A percentile compares a stretch with the other conserved stretches of the same genome.
phyloP scores from a whole-genome alignment of 1,140 invertebrate species.

The Portunus trituberculatus region DNA sequence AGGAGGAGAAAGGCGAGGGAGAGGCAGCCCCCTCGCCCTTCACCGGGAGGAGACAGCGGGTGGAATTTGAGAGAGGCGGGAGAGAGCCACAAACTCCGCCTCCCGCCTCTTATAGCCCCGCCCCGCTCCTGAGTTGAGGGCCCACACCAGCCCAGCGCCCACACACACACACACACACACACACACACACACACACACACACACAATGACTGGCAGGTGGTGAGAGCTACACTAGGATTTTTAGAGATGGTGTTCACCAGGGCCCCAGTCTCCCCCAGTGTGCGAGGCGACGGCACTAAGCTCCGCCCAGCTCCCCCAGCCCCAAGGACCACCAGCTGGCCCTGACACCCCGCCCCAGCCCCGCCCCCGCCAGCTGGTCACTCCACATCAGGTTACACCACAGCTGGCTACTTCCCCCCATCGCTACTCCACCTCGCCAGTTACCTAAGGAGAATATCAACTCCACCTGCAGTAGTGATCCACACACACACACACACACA shows the following conservation, averaged over 20 bases:
- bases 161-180: not conserved
- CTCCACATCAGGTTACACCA: not conserved
- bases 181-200: constrained; percentile 20
- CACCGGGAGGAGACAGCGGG: not conserved
- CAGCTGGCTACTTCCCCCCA: not conserved
- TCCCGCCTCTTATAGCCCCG: not conserved
- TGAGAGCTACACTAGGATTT: not conserved
- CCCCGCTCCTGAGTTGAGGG: not conserved
- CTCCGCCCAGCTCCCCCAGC: not conserved
- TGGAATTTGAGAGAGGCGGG: not conserved
- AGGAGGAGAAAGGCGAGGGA: not conserved
- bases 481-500: not conserved
- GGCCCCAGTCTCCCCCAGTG: not conserved
- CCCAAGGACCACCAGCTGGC: constrained; percentile 5
- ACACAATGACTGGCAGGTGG: not conserved
- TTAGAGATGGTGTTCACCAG: not conserved
- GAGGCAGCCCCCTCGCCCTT: not conserved
- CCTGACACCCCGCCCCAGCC: not conserved
- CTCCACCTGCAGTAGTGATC: constrained; percentile 8
- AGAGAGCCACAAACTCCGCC: not conserved
- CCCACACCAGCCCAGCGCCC: not conserved
- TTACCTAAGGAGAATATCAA: not conserved
- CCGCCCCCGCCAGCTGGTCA: not conserved
- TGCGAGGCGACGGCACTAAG: not conserved
- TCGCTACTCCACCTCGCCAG: not conserved